phyloP scores from a whole-genome alignment of 2,113 vertebrate genomes.

The Psittacara wagleri region DNA sequence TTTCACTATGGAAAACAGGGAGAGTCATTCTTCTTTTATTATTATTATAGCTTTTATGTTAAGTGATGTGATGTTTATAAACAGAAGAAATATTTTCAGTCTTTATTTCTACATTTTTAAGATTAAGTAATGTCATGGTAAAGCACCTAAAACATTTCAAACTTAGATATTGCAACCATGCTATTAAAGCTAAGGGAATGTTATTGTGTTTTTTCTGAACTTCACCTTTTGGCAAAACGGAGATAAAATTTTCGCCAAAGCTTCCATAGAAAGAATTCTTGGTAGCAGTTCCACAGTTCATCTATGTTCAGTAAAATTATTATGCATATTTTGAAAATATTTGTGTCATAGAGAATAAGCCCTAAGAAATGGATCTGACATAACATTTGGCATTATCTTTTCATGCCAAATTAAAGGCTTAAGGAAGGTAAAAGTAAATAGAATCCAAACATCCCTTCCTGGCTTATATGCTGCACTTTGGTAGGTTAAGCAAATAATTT shows the following conservation, averaged over 20 bases:
- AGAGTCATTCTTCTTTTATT: neutral
- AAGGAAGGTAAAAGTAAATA: neutral
- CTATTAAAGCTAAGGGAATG: neutral
- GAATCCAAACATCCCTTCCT: neutral
- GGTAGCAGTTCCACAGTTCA: neutral
- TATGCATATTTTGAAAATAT: neutral
- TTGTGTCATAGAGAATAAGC: neutral
- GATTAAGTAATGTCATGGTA: neutral
- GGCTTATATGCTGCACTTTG: neutral
- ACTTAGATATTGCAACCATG: neutral
- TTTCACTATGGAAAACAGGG: neutral
- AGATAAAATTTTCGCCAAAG: neutral
- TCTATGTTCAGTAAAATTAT: neutral
- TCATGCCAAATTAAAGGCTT: neutral
- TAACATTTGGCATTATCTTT: neutral
- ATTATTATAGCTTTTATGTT: neutral
- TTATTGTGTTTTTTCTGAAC: neutral
- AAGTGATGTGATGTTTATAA: neutral
- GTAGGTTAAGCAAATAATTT: neutral
- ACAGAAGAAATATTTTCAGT: neutral
- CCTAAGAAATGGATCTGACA: neutral
- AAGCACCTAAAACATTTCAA: neutral
- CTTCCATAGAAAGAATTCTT: neutral
- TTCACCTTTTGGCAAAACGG: neutral
- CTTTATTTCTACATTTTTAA: neutral